Evolutionary conservation across 92 coral and sea anemone genomes (phyloP).

Genomic region (Heteractis magnifica): DNA sequence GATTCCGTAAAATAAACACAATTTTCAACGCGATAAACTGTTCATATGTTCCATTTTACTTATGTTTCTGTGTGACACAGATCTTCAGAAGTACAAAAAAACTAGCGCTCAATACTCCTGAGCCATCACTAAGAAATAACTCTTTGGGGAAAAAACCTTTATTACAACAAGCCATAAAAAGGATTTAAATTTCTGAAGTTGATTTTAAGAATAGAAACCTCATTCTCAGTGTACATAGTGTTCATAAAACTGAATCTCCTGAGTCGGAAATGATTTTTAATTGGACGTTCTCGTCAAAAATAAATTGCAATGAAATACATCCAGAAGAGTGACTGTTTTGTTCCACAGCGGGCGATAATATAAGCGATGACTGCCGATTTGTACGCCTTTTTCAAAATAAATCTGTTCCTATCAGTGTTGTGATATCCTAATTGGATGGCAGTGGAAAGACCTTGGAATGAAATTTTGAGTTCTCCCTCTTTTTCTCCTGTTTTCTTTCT

Average conservation of each 20-base stretch:
- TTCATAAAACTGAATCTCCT: background rate
- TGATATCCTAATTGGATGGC: background rate
- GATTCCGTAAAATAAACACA: background rate
- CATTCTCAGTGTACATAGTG: background rate
- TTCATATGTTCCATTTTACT: background rate
- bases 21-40: background rate
- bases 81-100: background rate
- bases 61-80: background rate
- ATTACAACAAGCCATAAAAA: background rate
- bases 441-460: background rate
- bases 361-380: background rate
- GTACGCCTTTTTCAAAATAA: background rate
- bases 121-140: background rate
- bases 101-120: background rate
- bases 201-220: background rate
- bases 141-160: background rate
- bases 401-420: background rate
- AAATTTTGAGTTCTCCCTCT: background rate
- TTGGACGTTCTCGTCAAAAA: slow-evolving; percentile 1
- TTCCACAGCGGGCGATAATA: background rate
- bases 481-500: too few species aligned
- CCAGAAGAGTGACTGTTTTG: slow-evolving; percentile 1
- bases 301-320: background rate
- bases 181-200: background rate
- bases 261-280: slow-evolving; percentile 6